Conservation (phyloP, 35 echinoderm and acorn worm genomes). For the Acanthaster planci region DNA sequence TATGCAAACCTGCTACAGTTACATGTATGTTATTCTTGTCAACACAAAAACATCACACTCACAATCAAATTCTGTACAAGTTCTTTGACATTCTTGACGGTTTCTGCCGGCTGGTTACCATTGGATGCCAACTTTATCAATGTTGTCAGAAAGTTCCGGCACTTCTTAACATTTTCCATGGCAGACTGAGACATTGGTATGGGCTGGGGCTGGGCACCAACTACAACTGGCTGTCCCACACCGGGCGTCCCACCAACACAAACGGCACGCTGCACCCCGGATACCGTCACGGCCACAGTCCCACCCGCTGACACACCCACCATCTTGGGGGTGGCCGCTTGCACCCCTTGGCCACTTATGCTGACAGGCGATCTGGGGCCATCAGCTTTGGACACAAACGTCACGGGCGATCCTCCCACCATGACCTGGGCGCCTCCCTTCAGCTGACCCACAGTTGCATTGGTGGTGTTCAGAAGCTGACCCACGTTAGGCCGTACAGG, state of each 20-base stretch:
- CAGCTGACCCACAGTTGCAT: constrained; percentile 7
- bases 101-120: constrained; percentile 89
- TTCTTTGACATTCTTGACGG: constrained; percentile 92
- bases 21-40: no score
- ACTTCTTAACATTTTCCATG: constrained; percentile 98
- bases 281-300: background rate
- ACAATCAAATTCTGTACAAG: constrained; percentile 96
- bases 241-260: background rate
- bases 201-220: background rate
- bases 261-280: background rate
- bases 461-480: background rate
- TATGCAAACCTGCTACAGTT: no score
- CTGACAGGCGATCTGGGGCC: background rate
- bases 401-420: background rate
- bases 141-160: constrained; percentile 96
- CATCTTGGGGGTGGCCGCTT: background rate
- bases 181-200: constrained; percentile 57
- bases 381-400: background rate
- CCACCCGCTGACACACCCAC: background rate
- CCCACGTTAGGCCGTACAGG: background rate
- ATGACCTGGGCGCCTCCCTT: constrained; percentile 2
- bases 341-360: constrained; percentile 1
- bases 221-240: background rate
- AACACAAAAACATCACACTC: constrained; percentile 50
- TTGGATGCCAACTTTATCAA: constrained; percentile 95